Evolutionary conservation across 2,113 vertebrate species (phyloP), one percentile per base, ranked within the genome.

Genomic region (Rhinoptilus africanus): DNA sequence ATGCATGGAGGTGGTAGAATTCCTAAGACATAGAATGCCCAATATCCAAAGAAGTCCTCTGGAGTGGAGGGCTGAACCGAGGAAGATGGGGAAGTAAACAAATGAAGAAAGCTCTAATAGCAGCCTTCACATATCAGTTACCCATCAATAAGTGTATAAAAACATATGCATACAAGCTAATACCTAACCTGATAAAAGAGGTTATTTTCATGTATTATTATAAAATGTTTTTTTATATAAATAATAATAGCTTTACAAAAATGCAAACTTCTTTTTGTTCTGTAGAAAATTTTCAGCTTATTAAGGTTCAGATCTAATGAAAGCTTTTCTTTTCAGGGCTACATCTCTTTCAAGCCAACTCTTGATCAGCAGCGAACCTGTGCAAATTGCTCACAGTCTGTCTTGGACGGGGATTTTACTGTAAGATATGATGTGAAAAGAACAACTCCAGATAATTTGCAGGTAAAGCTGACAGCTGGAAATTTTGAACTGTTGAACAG

Each of bases 361-460:
- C 95, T 96, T n/a, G 95, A 98, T 34, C 99, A 99, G 94, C 99
- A 99, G 91, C 98, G 98, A 75, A 91, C 94, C 9, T 99, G 99
- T 95, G 89, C 97, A 51, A 96, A 69, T 9, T 99, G 99, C 92
- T 96, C 97, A 7, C 94, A 98, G 12, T 92, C 98, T 16, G 96
- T 98, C 64, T 75, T 99, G 96, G 98, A 99, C 50, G 99, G 99
- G 79, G 98, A 99, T 87, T 98, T 99, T 93, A 97, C 92, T 74
- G 97, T 99, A 82, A 98, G 69, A 71, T 99, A 99, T 3, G 99
- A 99, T 47, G 99, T 99, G 77, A 98, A 98, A 56, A 98, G 99
- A 95, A 95, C 97, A 69, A 79, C 89, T 34, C 88, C 96, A 43
- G 99, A 99, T 88, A 98, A 99, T 89, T 94, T 99, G 54, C 97